phyloP scores from a whole-genome alignment of 2,888 invertebrate species.

The Anarsia innoxiella region DNA sequence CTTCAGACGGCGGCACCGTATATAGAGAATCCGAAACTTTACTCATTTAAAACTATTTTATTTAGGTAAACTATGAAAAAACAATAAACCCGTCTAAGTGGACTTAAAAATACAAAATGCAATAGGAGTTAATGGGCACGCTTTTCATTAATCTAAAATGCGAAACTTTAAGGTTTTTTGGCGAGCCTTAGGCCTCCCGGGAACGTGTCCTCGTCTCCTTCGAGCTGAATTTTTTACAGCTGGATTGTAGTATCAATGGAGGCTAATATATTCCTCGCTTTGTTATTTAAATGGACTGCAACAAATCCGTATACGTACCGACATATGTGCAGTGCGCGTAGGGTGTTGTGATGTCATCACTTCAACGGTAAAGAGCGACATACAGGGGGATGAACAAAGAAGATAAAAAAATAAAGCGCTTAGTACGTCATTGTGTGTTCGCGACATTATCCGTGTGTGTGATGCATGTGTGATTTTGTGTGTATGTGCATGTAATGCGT shows the following conservation, averaged over 20 bases:
- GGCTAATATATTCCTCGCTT: slow-evolving; percentile 28
- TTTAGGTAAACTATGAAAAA: too few species aligned
- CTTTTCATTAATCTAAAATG: too few species aligned
- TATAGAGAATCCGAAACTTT: too few species aligned
- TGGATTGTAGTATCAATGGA: slow-evolving; percentile 20
- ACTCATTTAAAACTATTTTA: too few species aligned
- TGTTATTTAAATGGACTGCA: slow-evolving; percentile 29
- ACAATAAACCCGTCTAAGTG: too few species aligned
- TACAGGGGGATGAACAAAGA: slow-evolving; percentile 46
- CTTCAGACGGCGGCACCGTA: too few species aligned
- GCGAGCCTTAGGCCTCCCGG: slow-evolving; percentile 24
- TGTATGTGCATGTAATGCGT: slow-evolving; percentile 28
- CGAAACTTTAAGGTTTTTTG: too few species aligned
- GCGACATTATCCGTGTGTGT: slow-evolving; percentile 38
- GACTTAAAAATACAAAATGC: too few species aligned
- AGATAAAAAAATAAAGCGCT: slow-evolving; percentile 68
- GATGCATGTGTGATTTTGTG: slow-evolving; percentile 30
- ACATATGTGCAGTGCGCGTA: slow-evolving; percentile 24
- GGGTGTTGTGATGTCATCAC: slow-evolving; percentile 34
- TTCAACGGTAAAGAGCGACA: slow-evolving; percentile 29
- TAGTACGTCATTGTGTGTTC: slow-evolving; percentile 56
- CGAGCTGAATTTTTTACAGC: slow-evolving; percentile 27
- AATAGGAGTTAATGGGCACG: too few species aligned
- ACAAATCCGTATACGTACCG: slow-evolving; percentile 23
- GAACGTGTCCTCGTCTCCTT: slow-evolving; percentile 37